phyloP scores from a whole-genome alignment of 1,140 invertebrate species.

The Sminthurides bifidus region DNA sequence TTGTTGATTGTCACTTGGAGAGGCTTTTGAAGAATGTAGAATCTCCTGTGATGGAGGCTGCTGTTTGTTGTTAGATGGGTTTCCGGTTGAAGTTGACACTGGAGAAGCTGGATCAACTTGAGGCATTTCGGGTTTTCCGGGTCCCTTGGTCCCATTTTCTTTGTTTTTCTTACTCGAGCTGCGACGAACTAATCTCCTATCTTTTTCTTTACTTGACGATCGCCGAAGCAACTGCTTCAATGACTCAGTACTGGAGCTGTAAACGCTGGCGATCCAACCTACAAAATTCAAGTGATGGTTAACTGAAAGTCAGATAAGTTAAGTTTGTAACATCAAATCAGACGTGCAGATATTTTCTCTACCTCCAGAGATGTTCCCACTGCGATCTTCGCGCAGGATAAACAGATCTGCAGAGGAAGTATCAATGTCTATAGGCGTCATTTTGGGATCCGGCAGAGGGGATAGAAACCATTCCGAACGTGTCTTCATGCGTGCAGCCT shows the following conservation, averaged over 20 bases:
- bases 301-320: too few species aligned
- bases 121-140: conserved; percentile 4
- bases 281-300: too few species aligned
- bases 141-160: conserved; percentile 45
- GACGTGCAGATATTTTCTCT: not conserved
- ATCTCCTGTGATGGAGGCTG: not conserved
- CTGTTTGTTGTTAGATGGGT: not conserved
- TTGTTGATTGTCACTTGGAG: not conserved
- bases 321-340: not conserved
- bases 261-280: conserved; percentile 38
- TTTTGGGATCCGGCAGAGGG: conserved; percentile 31
- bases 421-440: conserved; percentile 19
- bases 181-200: conserved; percentile 47
- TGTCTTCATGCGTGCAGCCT: conserved; percentile 82
- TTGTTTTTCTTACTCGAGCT: conserved; percentile 54
- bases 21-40: not conserved
- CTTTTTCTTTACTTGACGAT: conserved; percentile 53
- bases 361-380: conserved; percentile 15
- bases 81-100: not conserved
- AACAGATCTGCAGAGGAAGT: conserved; percentile 3
- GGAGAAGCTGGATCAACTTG: not conserved
- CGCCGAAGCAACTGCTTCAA: conserved; percentile 51
- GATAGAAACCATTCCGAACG: conserved; percentile 88
- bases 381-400: conserved; percentile 21
- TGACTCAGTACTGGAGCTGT: conserved; percentile 56